Conservation (phyloP, 2,888 invertebrate species). For the Empis livida region DNA sequence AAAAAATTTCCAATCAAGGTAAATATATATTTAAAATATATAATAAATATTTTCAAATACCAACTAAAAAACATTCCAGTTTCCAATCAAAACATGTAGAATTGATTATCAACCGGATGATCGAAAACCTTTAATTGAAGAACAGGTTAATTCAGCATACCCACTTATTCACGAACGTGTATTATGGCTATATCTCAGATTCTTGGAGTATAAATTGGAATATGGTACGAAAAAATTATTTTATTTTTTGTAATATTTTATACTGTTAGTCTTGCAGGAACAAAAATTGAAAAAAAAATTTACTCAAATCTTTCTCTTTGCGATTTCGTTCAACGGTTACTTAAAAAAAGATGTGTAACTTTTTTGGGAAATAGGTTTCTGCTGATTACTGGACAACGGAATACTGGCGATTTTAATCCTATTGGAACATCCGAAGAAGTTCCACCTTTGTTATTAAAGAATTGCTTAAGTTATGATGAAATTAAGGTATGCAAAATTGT, state of each 20-base stretch:
- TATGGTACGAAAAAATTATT: conserved; percentile 18
- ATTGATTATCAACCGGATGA: conserved; percentile 21
- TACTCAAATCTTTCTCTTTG: conserved; percentile 36
- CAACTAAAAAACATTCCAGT: conserved; percentile 16
- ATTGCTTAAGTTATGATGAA: conserved; percentile 46
- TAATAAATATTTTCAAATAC: not conserved
- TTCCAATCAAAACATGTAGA: conserved; percentile 29
- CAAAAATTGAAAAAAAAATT: conserved; percentile 26
- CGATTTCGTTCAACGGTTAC: conserved; percentile 39
- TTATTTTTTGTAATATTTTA: no score
- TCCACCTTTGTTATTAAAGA: conserved; percentile 35
- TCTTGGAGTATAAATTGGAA: conserved; percentile 46
- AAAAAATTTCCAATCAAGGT: conserved; percentile 9
- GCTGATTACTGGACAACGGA: conserved; percentile 34
- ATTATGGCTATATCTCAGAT: conserved; percentile 46
- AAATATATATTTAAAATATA: not conserved
- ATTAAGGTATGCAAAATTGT: conserved; percentile 41
- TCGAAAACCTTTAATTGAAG: conserved; percentile 19
- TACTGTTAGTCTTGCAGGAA: no score
- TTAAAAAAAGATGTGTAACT: conserved; percentile 40
- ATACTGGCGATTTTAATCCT: conserved; percentile 39
- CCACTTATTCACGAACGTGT: conserved; percentile 56
- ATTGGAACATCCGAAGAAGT: conserved; percentile 39
- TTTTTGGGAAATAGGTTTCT: conserved; percentile 37
- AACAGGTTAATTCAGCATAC: conserved; percentile 43